phyloP scores from a whole-genome alignment of 30 jellyfish, hydroid and myxozoan species.

The Nemopilema nomurai region DNA sequence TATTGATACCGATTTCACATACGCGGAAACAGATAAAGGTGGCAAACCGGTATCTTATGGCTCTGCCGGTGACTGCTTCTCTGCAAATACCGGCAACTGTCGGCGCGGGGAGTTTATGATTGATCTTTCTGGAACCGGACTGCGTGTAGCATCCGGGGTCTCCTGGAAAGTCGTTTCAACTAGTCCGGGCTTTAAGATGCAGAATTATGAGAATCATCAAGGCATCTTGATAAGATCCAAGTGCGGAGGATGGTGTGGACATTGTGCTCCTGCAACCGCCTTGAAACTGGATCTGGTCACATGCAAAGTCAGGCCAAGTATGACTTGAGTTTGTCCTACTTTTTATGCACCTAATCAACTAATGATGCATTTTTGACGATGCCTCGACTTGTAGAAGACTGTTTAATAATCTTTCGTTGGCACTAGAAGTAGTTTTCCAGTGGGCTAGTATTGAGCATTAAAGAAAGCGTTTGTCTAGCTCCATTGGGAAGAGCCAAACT shows the following conservation, averaged over 20 bases:
- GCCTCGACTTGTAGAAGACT: too few species aligned
- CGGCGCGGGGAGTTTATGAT: slow-evolving; percentile 84
- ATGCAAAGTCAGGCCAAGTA: slow-evolving; percentile 74
- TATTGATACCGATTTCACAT: slow-evolving; percentile 66
- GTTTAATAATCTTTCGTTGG: too few species aligned
- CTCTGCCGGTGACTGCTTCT: slow-evolving; percentile 95
- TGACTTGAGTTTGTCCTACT: too few species aligned
- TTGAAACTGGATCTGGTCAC: slow-evolving; percentile 47
- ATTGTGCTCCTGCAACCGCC: slow-evolving; percentile 64
- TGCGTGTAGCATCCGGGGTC: slow-evolving; percentile 50
- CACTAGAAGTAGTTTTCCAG: too few species aligned
- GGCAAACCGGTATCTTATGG: slow-evolving; percentile 75
- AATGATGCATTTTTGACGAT: too few species aligned
- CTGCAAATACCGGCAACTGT: slow-evolving; percentile 79
- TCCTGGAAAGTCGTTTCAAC: slow-evolving; percentile 54
- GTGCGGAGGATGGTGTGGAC: slow-evolving; percentile 98
- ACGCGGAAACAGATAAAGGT: slow-evolving; percentile 56
- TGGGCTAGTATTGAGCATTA: too few species aligned
- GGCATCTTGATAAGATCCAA: slow-evolving; percentile 66
- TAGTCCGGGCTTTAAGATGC: slow-evolving; percentile 38
- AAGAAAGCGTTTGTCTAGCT: too few species aligned
- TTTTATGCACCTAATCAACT: too few species aligned
- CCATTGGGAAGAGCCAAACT: too few species aligned
- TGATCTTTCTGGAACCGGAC: slow-evolving; percentile 85
- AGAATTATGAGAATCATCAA: slow-evolving; percentile 50